Conservation (phyloP, 2,797 vertebrate genomes). For the Cossypha dichroa region DNA sequence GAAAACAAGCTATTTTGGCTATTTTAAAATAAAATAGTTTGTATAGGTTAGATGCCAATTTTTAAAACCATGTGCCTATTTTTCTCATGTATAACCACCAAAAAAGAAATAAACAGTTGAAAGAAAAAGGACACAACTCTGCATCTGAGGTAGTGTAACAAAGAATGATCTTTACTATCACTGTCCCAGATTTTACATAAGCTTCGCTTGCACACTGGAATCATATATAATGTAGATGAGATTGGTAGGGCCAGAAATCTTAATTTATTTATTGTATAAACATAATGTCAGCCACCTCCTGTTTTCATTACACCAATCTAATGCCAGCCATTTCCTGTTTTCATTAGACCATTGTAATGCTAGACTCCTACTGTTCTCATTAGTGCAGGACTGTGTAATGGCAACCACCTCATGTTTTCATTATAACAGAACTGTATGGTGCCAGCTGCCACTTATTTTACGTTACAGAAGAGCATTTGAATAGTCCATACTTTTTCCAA, state of each 20-base stretch:
- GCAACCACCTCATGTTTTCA: slow-evolving; percentile 84
- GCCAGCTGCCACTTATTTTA: slow-evolving; percentile 81
- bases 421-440: slow-evolving; percentile 81
- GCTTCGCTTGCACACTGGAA: background rate
- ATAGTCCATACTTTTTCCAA: slow-evolving; percentile 35
- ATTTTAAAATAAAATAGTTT: background rate
- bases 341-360: slow-evolving; percentile 83
- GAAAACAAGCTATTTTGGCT: background rate
- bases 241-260: slow-evolving; percentile 68
- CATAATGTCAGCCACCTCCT: slow-evolving; percentile 77
- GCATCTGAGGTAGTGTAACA: background rate
- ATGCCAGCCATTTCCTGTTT: slow-evolving; percentile 84
- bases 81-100: background rate
- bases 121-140: background rate
- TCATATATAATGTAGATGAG: slow-evolving; percentile 65
- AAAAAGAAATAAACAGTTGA: background rate
- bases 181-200: background rate
- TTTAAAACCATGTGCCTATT: background rate
- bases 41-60: background rate
- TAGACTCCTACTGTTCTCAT: slow-evolving; percentile 84
- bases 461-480: slow-evolving; percentile 74
- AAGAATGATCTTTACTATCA: background rate
- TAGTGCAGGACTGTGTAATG: slow-evolving; percentile 83
- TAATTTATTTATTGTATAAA: slow-evolving; percentile 74
- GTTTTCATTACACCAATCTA: slow-evolving; percentile 82